Percentiles rank a stretch among this genome's conserved stretches.
Evolutionary conservation across 2,888 invertebrate species (phyloP).

Genomic region (Unio pictorum): DNA sequence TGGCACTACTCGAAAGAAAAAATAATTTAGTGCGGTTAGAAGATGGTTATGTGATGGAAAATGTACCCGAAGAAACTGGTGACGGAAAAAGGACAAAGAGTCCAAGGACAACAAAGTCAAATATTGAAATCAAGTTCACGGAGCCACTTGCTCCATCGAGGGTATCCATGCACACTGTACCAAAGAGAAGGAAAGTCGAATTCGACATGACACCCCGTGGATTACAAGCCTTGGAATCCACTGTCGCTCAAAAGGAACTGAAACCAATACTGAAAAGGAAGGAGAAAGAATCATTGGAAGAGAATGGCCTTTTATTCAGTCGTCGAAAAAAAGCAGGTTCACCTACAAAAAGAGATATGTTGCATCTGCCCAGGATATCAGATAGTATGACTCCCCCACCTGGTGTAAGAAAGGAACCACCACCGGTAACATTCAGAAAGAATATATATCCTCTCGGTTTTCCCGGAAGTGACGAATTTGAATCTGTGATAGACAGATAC

Average conservation of each 20-base stretch:
- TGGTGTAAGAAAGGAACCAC: conserved; percentile 4
- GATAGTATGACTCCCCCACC: conserved; percentile 11
- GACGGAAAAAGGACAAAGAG: conserved; percentile 22
- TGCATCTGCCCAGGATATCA: too few relatives aligned
- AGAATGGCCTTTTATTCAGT: too few relatives aligned
- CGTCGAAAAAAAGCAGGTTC: too few relatives aligned
- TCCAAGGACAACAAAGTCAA: conserved; percentile 2
- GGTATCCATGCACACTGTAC: too few relatives aligned
- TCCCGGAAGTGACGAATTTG: conserved; percentile 31
- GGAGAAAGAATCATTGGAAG: too few relatives aligned
- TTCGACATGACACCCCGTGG: not conserved
- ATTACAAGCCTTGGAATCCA: not conserved
- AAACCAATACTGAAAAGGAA: conserved; percentile 28
- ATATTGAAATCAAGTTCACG: too few relatives aligned
- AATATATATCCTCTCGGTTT: conserved; percentile 32
- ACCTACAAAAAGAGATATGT: too few relatives aligned
- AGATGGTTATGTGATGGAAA: not conserved
- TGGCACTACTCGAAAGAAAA: conserved; percentile 16
- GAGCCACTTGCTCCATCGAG: too few relatives aligned
- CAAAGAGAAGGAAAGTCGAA: too few relatives aligned
- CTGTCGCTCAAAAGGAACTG: conserved; percentile 9
- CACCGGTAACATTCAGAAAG: conserved; percentile 16
- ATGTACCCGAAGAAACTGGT: not conserved
- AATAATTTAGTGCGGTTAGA: conserved; percentile 13
- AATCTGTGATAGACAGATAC: conserved; percentile 29